Evolutionary conservation across 2,888 invertebrate species (phyloP).

Genomic region (Aromia moschata): DNA sequence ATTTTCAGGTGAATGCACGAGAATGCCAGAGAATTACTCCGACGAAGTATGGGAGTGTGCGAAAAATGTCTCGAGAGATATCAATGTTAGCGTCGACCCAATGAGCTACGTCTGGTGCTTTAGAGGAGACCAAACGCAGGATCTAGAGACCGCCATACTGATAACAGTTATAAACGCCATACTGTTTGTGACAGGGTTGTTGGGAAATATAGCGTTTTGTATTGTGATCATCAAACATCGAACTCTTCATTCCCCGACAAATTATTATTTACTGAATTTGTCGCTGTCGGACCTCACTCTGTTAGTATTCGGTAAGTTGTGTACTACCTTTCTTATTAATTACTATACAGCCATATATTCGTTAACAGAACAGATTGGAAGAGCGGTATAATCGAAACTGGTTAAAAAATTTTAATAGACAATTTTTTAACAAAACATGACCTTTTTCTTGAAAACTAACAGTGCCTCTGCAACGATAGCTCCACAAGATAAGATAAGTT

Average conservation of each 20-base stretch:
- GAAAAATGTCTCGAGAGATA: constrained; percentile 21
- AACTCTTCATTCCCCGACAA: constrained; percentile 89
- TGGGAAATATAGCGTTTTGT: constrained; percentile 87
- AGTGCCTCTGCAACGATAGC: too few relatives aligned
- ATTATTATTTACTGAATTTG: constrained; percentile 90
- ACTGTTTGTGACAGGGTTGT: constrained; percentile 84
- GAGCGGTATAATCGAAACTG: too few relatives aligned
- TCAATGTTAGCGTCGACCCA: constrained; percentile 35
- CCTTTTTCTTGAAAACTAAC: too few relatives aligned
- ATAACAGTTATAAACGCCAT: constrained; percentile 76
- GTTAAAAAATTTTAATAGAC: too few relatives aligned
- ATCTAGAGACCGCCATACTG: constrained; percentile 60
- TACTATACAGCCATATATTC: too few relatives aligned
- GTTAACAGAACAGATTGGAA: too few relatives aligned
- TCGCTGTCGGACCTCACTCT: constrained; percentile 87
- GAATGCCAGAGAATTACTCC: constrained; percentile 14
- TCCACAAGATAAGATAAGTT: too few relatives aligned
- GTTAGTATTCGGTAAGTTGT: constrained; percentile 79
- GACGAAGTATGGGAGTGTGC: constrained; percentile 25
- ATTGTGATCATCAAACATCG: constrained; percentile 83
- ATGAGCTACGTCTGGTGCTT: constrained; percentile 50
- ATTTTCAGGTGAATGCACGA: constrained; percentile 1
- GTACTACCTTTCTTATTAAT: too few relatives aligned
- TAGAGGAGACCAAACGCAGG: constrained; percentile 56
- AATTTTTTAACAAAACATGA: too few relatives aligned